Conservation (phyloP, 37 sponge, comb jelly and placozoan genomes). For the Oopsacas minuta region DNA sequence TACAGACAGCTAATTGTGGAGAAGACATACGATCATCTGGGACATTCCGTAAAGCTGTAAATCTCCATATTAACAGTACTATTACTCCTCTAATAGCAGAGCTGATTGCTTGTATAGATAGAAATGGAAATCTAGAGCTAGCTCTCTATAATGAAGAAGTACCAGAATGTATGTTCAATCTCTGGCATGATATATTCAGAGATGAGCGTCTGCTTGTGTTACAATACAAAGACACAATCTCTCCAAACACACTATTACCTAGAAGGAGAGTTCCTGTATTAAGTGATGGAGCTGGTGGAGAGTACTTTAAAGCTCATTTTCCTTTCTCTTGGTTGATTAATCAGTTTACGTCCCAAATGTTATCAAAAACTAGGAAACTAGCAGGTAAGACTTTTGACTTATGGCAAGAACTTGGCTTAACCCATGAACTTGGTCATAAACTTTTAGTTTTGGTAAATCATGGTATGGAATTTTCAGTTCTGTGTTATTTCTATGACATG, state of each 20-base stretch:
- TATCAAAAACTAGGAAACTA: background rate
- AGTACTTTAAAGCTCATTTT: background rate
- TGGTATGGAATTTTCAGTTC: no score
- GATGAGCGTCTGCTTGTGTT: background rate
- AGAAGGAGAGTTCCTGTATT: background rate
- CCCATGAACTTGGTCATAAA: no score
- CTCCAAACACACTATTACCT: background rate
- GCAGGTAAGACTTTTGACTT: no score
- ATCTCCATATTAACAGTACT: background rate
- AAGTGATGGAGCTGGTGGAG: slow-evolving; percentile 6
- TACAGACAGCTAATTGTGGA: background rate
- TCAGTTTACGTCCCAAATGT: background rate
- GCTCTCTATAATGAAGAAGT: background rate
- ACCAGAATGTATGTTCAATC: background rate
- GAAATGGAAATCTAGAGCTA: slow-evolving; percentile 13
- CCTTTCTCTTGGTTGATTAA: slow-evolving; percentile 15
- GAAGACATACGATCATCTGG: background rate
- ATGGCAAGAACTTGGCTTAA: no score
- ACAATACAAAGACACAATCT: background rate
- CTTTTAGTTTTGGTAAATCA: no score
- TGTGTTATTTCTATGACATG: no score
- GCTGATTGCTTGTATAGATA: background rate
- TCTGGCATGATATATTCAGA: background rate
- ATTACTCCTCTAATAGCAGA: slow-evolving; percentile 6
- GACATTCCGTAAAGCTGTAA: background rate